Evolutionary conservation across 2,113 vertebrate genomes (phyloP).

Genomic region (Bubo blakistoni): DNA sequence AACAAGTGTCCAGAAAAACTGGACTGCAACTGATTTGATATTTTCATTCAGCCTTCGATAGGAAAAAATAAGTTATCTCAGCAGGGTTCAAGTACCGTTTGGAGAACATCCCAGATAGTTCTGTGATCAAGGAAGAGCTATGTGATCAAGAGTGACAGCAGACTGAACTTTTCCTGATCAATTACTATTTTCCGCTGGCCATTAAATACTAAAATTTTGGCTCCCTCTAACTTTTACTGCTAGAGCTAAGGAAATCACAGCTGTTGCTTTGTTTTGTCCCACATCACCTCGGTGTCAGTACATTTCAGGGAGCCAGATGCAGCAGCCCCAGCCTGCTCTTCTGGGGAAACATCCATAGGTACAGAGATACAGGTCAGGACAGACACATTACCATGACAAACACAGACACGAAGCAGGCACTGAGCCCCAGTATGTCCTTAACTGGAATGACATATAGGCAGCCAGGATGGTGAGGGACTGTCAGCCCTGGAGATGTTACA

Average conservation of each 20-base stretch:
- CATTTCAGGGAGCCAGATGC: not conserved
- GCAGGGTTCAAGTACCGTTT: not conserved
- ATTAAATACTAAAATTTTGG: not conserved
- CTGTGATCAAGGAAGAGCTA: not conserved
- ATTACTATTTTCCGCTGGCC: not conserved
- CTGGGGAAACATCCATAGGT: not conserved
- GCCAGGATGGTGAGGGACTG: not conserved
- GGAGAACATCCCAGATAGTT: not conserved
- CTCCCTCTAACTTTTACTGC: not conserved
- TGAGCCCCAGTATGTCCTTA: not conserved
- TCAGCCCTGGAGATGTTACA: not conserved
- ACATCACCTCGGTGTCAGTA: not conserved
- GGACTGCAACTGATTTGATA: not conserved
- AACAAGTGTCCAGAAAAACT: not conserved
- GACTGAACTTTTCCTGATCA: not conserved
- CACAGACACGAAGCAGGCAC: not conserved
- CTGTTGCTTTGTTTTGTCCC: not conserved
- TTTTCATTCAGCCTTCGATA: not conserved
- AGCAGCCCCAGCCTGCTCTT: not conserved
- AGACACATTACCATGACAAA: not conserved
- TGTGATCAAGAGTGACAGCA: not conserved
- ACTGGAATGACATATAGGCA: not conserved
- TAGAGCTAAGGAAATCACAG: rapidly evolving
- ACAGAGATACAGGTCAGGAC: not conserved
- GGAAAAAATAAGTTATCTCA: not conserved